Percentiles rank a stretch among this genome's conserved stretches.
phyloP scores from a whole-genome alignment of 2,888 invertebrate genomes.

The Caenorhabditis sp. region DNA sequence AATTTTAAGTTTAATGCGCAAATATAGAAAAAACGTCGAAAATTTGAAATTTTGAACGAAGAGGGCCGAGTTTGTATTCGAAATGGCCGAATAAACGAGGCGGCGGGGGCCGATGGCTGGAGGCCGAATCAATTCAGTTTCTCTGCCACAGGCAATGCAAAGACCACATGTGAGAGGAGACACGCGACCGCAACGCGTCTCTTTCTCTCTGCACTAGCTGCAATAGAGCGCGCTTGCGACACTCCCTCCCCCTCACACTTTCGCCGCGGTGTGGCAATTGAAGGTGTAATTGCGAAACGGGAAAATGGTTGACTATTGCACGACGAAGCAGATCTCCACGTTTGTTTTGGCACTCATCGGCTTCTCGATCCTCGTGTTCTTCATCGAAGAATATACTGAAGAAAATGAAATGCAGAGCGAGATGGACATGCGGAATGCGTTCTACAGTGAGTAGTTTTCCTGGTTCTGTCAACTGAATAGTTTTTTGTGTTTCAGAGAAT shows the following conservation, averaged over 20 bases:
- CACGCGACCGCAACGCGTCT: constrained; percentile 40
- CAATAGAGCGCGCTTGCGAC: constrained; percentile 25
- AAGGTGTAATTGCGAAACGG: neutral
- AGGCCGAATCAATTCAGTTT: constrained; percentile 55
- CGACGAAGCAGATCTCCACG: constrained; percentile 66
- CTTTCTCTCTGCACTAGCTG: constrained; percentile 1
- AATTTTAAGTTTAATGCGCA: neutral
- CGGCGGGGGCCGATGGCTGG: constrained; percentile 9
- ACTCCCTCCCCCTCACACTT: neutral
- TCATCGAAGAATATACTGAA: constrained; percentile 72
- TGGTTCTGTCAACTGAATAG: neutral
- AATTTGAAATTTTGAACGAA: constrained; percentile 2
- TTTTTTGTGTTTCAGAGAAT: constrained; percentile 42
- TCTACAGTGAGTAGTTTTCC: constrained; percentile 45
- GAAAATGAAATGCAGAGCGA: constrained; percentile 63
- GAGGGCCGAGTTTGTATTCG: constrained; percentile 36
- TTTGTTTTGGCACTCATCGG: constrained; percentile 66
- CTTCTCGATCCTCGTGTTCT: constrained; percentile 70
- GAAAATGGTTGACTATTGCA: constrained; percentile 54
- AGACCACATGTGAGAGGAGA: constrained; percentile 17
- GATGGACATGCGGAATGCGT: constrained; percentile 58
- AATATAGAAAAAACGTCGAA: neutral
- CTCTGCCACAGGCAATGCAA: constrained; percentile 26
- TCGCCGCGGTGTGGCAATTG: neutral
- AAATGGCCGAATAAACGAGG: constrained; percentile 54